Evolutionary conservation across 2,888 invertebrate genomes (phyloP), one percentile per base, ranked within the genome.

Genomic region (Adela reaumurella): DNA sequence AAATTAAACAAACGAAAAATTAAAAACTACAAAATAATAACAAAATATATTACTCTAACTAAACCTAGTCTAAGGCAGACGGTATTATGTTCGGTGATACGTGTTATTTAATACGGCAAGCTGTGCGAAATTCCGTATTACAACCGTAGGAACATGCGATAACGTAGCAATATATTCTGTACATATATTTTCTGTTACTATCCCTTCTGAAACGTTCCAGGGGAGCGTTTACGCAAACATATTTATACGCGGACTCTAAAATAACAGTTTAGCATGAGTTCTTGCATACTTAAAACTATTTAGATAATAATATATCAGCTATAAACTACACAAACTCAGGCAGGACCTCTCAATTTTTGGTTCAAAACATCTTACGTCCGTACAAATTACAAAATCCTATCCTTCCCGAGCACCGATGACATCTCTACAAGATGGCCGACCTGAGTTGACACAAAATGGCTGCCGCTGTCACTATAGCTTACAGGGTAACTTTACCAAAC

Each of bases 1-100:
- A 14, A 46, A 20, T 46, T 16, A 29, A 46, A 28, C 28, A 29
- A 3, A 46, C 2, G n/a, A 17, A 46, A 19, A 18, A 19, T 45
- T 45, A 17, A 45, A 46, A 46, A 24, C 16, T 24, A 46, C n/a
- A 14, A 46, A 46, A n/a, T 28, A 28, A 46, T 46, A 19, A 19
- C 18, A 43, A 19, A 46, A 46, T 24, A 28, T 24, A 46, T 35
- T 35, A 35, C 4, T 8, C 3, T 35, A 8, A 6, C 35, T 35
- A 35, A 8, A 35, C 11, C 35, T 35, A 24, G 5, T 6, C 24
- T 24, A 24, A 8, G 8, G 5, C 4, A 8, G 8, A 24, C 8
- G 24, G 24, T 24, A 24, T 24, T 24, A 6, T 24, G 8, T 24
- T 6, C 8, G 24, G 24, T 24, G 8, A 24, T 24, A 24, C 4